phyloP scores from a whole-genome alignment of 2,888 invertebrate species.

The Oscheius sp. region DNA sequence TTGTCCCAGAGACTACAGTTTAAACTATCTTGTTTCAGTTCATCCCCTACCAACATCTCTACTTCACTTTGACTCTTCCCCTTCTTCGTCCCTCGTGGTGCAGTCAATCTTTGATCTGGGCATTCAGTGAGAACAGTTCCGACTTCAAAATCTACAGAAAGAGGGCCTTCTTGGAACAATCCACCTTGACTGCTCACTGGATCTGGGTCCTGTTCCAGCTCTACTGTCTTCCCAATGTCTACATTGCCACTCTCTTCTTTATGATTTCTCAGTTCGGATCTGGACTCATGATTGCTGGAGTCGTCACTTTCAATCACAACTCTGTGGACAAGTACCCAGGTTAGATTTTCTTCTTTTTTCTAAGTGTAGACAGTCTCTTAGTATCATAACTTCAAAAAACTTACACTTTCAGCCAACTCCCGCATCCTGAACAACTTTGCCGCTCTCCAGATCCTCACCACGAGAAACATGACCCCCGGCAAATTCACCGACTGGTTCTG shows the following conservation, averaged over 20 bases:
- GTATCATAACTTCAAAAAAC: no score
- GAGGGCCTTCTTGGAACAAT: conserved; percentile 59
- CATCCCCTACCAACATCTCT: conserved; percentile 71
- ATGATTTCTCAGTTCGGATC: conserved; percentile 63
- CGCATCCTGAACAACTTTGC: conserved; percentile 72
- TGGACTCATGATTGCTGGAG: conserved; percentile 68
- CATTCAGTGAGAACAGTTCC: conserved; percentile 52
- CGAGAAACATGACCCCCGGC: conserved; percentile 70
- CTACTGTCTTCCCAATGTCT: conserved; percentile 62
- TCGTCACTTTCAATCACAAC: conserved; percentile 73
- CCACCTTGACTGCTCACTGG: conserved; percentile 65
- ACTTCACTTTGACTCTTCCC: conserved; percentile 68
- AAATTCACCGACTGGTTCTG: conserved; percentile 72
- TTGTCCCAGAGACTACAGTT: neutral
- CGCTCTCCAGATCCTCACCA: conserved; percentile 70
- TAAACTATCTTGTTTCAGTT: conserved; percentile 44
- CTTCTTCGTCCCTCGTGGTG: conserved; percentile 69
- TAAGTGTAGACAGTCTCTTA: neutral
- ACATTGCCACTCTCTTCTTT: conserved; percentile 63
- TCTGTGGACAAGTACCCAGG: conserved; percentile 72
- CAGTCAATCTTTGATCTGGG: conserved; percentile 66
- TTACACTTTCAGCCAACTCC: conserved; percentile 59
- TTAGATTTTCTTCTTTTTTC: conserved; percentile 19
- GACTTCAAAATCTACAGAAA: conserved; percentile 55
- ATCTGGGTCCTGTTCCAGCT: conserved; percentile 67